phyloP scores from a whole-genome alignment of 35 echinoderm and acorn worm species.

The Ptychodera flava region DNA sequence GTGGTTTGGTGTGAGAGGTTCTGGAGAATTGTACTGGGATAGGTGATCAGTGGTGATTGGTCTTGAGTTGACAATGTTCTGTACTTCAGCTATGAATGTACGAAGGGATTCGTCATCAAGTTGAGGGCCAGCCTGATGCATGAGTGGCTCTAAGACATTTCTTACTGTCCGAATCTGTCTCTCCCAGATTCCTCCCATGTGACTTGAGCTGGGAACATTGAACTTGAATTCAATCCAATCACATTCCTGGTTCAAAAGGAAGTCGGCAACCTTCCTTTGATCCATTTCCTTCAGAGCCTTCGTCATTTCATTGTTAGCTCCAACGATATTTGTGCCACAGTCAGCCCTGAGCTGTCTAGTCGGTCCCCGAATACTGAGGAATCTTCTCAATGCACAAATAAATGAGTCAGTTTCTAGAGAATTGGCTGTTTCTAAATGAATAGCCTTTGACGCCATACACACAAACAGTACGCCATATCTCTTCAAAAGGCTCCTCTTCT shows the following conservation, averaged over 20 bases:
- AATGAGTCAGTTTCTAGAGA: constrained; percentile 1
- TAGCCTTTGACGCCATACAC: constrained; percentile 14
- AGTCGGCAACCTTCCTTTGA: neutral
- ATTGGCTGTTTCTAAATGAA: constrained; percentile 14
- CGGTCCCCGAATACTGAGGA: constrained; percentile 4
- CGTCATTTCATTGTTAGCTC: constrained; percentile 18
- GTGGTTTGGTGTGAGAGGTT: constrained; percentile 9
- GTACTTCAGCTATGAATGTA: neutral
- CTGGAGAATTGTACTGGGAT: neutral
- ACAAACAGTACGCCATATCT: constrained; percentile 31
- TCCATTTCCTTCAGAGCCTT: neutral
- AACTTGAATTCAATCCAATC: constrained; percentile 45
- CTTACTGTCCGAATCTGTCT: constrained; percentile 26
- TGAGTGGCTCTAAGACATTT: neutral
- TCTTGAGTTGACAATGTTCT: constrained; percentile 5
- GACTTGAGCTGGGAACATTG: constrained; percentile 42
- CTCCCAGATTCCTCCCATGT: constrained; percentile 76
- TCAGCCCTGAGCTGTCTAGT: constrained; percentile 40
- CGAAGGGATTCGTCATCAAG: neutral
- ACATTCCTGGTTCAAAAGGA: neutral
- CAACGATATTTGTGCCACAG: constrained; percentile 29
- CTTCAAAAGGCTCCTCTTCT: constrained; percentile 10
- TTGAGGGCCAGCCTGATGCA: neutral
- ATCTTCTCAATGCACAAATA: neutral
- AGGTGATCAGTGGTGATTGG: neutral